Conservation (phyloP, 2,888 invertebrate species). For the Dromius quadrimaculatus region DNA sequence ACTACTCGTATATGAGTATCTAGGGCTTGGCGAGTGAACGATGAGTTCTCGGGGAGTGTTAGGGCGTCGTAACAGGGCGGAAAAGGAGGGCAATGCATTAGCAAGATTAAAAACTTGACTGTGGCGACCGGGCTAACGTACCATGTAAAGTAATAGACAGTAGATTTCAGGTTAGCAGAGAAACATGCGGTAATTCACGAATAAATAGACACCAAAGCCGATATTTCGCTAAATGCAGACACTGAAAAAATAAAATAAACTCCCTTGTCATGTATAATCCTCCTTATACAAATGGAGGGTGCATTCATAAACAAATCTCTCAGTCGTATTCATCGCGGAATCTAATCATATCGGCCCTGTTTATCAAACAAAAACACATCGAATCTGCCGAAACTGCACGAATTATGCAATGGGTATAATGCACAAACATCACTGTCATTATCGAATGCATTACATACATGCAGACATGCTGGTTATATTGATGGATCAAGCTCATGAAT, state of each 20-base stretch:
- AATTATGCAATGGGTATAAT: background rate
- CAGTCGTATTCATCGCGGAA: background rate
- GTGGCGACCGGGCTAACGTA: background rate
- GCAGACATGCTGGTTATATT: background rate
- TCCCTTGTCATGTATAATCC: background rate
- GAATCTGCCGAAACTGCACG: slow-evolving; percentile 1
- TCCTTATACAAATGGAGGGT: background rate
- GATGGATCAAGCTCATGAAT: slow-evolving; percentile 33
- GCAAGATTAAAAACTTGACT: slow-evolving; percentile 22
- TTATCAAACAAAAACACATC: slow-evolving; percentile 12
- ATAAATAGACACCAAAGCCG: background rate
- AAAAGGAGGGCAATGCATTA: background rate
- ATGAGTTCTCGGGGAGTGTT: background rate
- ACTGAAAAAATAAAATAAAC: background rate
- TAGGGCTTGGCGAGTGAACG: background rate
- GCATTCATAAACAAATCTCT: slow-evolving; percentile 24
- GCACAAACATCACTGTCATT: slow-evolving; percentile 3
- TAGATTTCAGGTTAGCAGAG: background rate
- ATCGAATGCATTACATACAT: background rate
- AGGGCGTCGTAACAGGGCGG: background rate
- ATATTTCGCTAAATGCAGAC: background rate
- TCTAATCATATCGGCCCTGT: slow-evolving; percentile 1
- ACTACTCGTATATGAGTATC: background rate
- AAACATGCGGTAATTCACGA: background rate
- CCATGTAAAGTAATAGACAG: background rate